Percentiles rank a stretch among this genome's conserved stretches.
phyloP scores from a whole-genome alignment of 2,113 vertebrate genomes.

The Gallinago media region DNA sequence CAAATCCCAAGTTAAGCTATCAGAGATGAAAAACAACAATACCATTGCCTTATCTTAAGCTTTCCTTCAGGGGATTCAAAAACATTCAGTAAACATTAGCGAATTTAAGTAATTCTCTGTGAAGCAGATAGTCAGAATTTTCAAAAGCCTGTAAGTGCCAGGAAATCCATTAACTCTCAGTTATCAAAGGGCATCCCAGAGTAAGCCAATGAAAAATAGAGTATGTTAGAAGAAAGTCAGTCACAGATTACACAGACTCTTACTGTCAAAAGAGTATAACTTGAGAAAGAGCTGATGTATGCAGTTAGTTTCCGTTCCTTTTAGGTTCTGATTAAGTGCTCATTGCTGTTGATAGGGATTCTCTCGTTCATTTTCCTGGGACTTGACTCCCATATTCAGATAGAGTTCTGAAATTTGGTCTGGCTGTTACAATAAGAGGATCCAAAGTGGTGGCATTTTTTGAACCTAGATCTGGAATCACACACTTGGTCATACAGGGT shows the following conservation, averaged over 20 bases:
- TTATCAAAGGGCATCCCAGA: constrained; percentile 6
- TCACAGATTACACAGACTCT: constrained; percentile 31
- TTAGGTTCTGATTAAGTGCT: constrained; percentile 15
- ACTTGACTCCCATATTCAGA: not conserved
- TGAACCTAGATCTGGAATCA: not conserved
- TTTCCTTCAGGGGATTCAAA: not conserved
- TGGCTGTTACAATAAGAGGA: not conserved
- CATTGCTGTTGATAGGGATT: not conserved
- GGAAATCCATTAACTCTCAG: constrained; percentile 35
- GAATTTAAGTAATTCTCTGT: not conserved
- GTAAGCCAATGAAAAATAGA: constrained; percentile 18
- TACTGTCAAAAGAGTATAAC: not conserved
- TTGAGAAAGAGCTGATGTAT: constrained; percentile 18
- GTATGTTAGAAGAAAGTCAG: constrained; percentile 11
- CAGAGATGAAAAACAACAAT: not conserved
- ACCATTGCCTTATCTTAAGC: not conserved
- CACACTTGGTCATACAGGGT: not conserved
- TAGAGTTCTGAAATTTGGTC: not conserved
- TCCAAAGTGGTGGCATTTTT: not conserved
- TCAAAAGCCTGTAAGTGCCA: constrained; percentile 1
- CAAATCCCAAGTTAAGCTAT: constrained; percentile 27
- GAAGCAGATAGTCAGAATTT: constrained; percentile 35
- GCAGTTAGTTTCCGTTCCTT: not conserved
- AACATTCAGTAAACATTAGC: not conserved
- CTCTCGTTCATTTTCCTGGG: not conserved